Conservation (phyloP, 2,888 invertebrate species). For the Tinea trinotella region DNA sequence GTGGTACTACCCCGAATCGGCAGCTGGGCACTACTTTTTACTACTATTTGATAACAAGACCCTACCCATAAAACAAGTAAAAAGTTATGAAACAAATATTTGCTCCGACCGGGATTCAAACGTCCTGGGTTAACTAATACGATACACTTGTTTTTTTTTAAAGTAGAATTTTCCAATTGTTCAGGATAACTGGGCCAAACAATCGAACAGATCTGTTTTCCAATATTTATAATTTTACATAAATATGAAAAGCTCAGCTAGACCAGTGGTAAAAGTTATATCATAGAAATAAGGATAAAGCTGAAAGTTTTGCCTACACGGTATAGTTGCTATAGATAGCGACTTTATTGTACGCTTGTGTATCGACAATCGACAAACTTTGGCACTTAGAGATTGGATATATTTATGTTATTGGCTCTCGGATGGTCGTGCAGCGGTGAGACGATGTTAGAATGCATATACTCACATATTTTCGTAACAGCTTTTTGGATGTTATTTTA, state of each 20-base stretch:
- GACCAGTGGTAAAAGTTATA: not conserved
- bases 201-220: no score
- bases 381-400: slow-evolving; percentile 23
- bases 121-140: no score
- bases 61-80: no score
- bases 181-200: no score
- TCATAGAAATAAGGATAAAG: slow-evolving; percentile 4
- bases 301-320: not conserved
- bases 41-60: no score
- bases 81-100: no score
- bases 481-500: no score
- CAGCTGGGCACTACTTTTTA: no score
- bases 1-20: no score
- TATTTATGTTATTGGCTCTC: slow-evolving; percentile 39
- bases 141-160: no score
- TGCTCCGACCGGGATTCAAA: no score
- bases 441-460: slow-evolving; percentile 20
- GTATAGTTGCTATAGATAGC: slow-evolving; percentile 1
- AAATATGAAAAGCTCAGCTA: not conserved
- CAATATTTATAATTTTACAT: not conserved
- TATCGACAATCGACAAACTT: slow-evolving; percentile 16
- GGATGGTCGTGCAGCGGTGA: slow-evolving; percentile 21
- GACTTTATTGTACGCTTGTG: slow-evolving; percentile 5
- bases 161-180: no score
- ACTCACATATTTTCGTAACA: slow-evolving; percentile 6